Evolutionary conservation across 2,888 invertebrate species (phyloP), one percentile per base, ranked within the genome.

Genomic region (Beris morrisii): DNA sequence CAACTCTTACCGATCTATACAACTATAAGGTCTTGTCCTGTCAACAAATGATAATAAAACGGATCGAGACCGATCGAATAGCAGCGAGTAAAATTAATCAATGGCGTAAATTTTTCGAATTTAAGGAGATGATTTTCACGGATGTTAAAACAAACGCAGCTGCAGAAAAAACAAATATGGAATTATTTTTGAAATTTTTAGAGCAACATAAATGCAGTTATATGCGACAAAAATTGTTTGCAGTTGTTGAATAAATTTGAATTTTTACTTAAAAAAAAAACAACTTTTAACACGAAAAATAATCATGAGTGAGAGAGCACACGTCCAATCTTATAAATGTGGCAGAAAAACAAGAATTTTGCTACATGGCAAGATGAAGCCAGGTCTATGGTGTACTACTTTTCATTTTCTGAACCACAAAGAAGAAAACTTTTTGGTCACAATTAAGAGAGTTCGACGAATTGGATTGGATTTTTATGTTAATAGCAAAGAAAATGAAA

Each of bases 201-300:
- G 87, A 87, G 67, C 78, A 86, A 56, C 88, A 88, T 74, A 83
- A 86, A 28, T 85, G 89, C 54, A 86, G 84, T 64, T 85, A 91
- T 76, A 87, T 89, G 71, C 93, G 94, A 80, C 88, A 88, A 76
- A 88, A 92, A 71, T 84, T 92, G 68, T 95, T 95, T 85, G 92
- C 93, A 4, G 78, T 90, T 55, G 22, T 2, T 22, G 75, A 64
- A 45, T 45, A 44, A 30, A 28, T 43, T 50, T 50, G 5, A 48
- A 7, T 38, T 38, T 38, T 48, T 13, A 11, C 1, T 38, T 38
- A 9, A 38, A 38, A 38, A 38, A 44, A 1, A 2, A 12, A 22
- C n/a, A 22, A 2, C 22, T 22, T 22, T 22, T 22, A 22, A 22
- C 22, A 22, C 1, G 22, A 22, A 2, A 22, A 22, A 22, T 22